Conservation (phyloP, 2,113 vertebrate species). For the Amphilophus citrinellus region DNA sequence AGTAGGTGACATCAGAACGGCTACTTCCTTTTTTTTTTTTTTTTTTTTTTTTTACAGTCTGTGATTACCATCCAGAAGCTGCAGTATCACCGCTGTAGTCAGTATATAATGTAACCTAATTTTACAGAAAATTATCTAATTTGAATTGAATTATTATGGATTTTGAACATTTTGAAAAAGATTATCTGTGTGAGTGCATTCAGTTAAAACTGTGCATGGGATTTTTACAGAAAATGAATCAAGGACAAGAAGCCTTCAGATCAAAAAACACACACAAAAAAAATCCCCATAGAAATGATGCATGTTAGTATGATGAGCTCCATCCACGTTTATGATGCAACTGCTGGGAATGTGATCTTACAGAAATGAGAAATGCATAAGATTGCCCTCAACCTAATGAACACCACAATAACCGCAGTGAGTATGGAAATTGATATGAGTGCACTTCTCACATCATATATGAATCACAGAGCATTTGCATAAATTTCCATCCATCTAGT, state of each 20-base stretch:
- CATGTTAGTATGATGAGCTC: background rate
- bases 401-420: conserved; percentile 1
- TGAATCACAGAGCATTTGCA: conserved; percentile 7
- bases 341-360: background rate
- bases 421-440: conserved; percentile 32
- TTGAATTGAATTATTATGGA: too few species aligned
- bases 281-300: background rate
- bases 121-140: too few species aligned
- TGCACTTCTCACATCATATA: background rate
- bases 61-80: too few species aligned
- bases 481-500: background rate
- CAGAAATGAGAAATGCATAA: conserved; percentile 7
- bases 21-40: too few species aligned
- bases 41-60: too few species aligned
- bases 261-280: background rate
- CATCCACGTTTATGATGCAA: background rate
- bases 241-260: background rate
- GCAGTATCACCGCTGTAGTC: too few species aligned
- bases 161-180: too few species aligned
- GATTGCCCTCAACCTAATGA: conserved; percentile 5
- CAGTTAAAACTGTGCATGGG: background rate
- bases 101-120: too few species aligned
- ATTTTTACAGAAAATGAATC: background rate
- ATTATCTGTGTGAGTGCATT: background rate
- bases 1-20: too few species aligned